A percentile compares a stretch with the other conserved stretches of the same genome.
Evolutionary conservation across 37 sponge, comb jelly and placozoan species (phyloP).

Genomic region (Aplysina aerophoba): DNA sequence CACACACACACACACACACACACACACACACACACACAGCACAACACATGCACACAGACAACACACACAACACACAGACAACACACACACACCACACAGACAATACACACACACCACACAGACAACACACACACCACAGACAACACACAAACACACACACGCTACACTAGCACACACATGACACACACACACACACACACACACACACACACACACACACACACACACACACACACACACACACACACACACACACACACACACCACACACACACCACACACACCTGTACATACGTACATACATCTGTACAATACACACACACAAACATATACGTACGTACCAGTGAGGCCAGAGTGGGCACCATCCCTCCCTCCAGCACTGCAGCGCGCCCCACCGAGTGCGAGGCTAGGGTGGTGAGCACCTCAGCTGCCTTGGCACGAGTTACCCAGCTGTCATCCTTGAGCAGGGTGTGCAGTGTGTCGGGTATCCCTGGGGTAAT

Average conservation of each 20-base stretch:
- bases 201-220: slow-evolving; percentile 23
- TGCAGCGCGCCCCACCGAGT: slow-evolving; percentile 40
- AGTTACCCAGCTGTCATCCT: slow-evolving; percentile 33
- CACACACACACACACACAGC: background rate
- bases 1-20: background rate
- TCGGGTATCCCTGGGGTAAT: slow-evolving; percentile 29
- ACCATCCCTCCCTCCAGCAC: slow-evolving; percentile 38
- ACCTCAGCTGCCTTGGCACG: slow-evolving; percentile 51
- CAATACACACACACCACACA: slow-evolving; percentile 25
- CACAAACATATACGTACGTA: background rate
- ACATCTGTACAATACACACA: background rate
- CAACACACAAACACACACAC: too few species aligned
- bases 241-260: slow-evolving; percentile 8
- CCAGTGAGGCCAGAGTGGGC: slow-evolving; percentile 9
- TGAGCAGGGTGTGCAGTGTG: slow-evolving; percentile 33
- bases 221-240: slow-evolving; percentile 37
- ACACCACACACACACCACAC: background rate
- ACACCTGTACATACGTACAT: background rate
- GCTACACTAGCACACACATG: too few species aligned
- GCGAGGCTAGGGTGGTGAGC: slow-evolving; percentile 37
- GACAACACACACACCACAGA: slow-evolving; percentile 31
- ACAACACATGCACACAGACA: too few species aligned
- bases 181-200: slow-evolving; percentile 34
- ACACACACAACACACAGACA: too few species aligned
- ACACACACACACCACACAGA: too few species aligned